phyloP scores from a whole-genome alignment of 2,888 invertebrate genomes.

The Lacanobia wlatinum region DNA sequence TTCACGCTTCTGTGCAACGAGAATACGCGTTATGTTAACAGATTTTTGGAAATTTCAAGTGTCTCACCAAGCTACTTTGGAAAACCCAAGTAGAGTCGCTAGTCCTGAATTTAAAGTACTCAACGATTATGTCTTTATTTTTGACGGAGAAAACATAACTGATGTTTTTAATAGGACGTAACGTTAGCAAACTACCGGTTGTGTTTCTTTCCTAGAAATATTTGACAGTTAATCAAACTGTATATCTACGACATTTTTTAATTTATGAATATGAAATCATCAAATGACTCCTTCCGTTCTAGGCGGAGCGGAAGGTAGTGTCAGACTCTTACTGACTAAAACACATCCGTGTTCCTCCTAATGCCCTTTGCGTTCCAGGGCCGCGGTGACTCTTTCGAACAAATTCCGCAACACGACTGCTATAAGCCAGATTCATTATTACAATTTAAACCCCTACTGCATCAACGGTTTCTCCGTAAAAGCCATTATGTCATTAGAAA shows the following conservation, averaged over 20 bases:
- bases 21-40: too few relatives aligned
- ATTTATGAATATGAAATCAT: too few relatives aligned
- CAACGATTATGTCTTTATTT: slow-evolving; percentile 20
- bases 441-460: background rate
- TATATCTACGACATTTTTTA: too few relatives aligned
- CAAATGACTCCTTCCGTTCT: too few relatives aligned
- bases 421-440: too few relatives aligned
- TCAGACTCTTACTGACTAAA: too few relatives aligned
- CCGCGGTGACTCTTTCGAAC: too few relatives aligned
- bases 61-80: slow-evolving; percentile 28
- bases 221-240: background rate
- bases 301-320: too few relatives aligned
- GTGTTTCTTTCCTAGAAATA: background rate
- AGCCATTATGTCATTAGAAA: slow-evolving; percentile 27
- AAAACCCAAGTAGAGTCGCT: slow-evolving; percentile 26
- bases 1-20: too few relatives aligned
- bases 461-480: background rate
- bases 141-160: slow-evolving; percentile 12
- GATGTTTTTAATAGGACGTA: background rate
- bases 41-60: background rate
- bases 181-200: background rate
- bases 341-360: too few relatives aligned
- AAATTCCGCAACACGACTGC: too few relatives aligned
- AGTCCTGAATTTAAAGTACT: slow-evolving; percentile 27
- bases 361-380: too few relatives aligned